Conservation (phyloP, 2,797 vertebrate genomes). For the Tokudaia muenninki region DNA sequence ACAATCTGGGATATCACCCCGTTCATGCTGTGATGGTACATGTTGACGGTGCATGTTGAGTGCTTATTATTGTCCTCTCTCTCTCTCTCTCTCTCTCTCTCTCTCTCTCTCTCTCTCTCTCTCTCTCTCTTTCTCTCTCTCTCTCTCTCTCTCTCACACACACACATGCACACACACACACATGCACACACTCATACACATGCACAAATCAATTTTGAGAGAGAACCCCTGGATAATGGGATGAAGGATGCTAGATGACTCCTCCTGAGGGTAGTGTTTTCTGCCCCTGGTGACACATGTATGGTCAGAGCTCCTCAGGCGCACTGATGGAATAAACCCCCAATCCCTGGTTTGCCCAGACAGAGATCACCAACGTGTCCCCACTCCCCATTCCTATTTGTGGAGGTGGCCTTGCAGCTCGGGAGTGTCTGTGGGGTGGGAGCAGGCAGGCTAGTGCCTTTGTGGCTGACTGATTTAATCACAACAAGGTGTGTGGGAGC, state of each 20-base stretch:
- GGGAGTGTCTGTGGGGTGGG: background rate
- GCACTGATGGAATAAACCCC: background rate
- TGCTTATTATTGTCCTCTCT: background rate
- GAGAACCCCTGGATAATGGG: background rate
- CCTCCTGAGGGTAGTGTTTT: background rate
- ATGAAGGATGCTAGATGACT: background rate
- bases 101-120: background rate
- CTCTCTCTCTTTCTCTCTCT: too few species aligned
- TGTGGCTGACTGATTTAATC: slow-evolving; percentile 35
- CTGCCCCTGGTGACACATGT: background rate
- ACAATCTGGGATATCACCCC: background rate
- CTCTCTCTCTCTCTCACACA: background rate
- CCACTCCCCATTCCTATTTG: too few species aligned
- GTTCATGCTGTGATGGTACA: background rate
- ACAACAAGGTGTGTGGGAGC: background rate
- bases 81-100: too few species aligned
- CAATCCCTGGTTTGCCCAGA: background rate
- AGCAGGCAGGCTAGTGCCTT: background rate
- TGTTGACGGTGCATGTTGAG: background rate
- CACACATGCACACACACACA: background rate
- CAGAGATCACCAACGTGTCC: background rate
- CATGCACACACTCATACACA: background rate
- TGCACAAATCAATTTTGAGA: slow-evolving; percentile 23
- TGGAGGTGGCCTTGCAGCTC: background rate
- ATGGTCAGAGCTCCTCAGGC: background rate